phyloP scores from a whole-genome alignment of 2,113 vertebrate species.

The Corydoras maculifer region DNA sequence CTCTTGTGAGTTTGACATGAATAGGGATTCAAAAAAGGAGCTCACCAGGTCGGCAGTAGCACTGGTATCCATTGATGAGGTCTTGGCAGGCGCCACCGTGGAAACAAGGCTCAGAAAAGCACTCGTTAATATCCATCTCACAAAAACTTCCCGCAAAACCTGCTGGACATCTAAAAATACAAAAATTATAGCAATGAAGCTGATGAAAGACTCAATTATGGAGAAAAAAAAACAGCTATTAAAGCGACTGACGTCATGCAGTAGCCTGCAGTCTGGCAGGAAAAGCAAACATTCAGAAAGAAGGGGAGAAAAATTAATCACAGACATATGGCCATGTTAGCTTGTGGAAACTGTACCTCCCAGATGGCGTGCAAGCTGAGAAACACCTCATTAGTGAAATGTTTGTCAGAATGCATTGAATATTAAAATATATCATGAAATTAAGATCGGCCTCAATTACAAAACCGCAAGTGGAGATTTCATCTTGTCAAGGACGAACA shows the following conservation, averaged over 20 bases:
- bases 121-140: constrained; percentile 77
- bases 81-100: constrained; percentile 73
- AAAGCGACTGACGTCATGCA: not conserved
- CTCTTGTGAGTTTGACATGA: constrained; percentile 49
- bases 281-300: constrained; percentile 14
- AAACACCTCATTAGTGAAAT: constrained; percentile 29
- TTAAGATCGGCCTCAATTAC: constrained; percentile 7
- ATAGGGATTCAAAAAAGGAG: constrained; percentile 25
- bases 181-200: constrained; percentile 38
- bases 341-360: constrained; percentile 23
- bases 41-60: constrained; percentile 75
- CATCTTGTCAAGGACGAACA: not conserved
- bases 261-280: constrained; percentile 15
- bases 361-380: constrained; percentile 33
- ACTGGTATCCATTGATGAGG: constrained; percentile 72
- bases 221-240: not conserved
- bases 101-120: constrained; percentile 73
- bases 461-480: constrained; percentile 1
- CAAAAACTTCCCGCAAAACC: constrained; percentile 69
- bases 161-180: constrained; percentile 59
- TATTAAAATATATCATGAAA: constrained; percentile 7
- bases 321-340: constrained; percentile 32
- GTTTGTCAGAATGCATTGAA: constrained; percentile 27
- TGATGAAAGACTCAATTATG: constrained; percentile 11
- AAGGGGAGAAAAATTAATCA: not conserved